Conservation (phyloP, 2,113 vertebrate species). For the Porphyrio hochstetteri region DNA sequence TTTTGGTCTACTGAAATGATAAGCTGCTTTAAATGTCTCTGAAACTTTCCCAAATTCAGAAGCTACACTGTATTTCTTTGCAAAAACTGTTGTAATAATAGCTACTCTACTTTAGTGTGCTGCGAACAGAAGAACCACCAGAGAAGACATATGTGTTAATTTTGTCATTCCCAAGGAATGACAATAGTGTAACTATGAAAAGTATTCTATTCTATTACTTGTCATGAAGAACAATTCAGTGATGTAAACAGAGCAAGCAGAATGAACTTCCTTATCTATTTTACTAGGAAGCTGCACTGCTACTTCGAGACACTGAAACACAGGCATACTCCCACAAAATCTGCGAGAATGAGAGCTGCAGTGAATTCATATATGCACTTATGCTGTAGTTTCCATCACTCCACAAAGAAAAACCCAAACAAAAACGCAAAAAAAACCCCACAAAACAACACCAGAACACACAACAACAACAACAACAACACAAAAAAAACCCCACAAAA, state of each 20-base stretch:
- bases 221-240: background rate
- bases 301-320: background rate
- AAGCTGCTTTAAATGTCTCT: constrained; percentile 1
- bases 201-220: background rate
- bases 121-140: background rate
- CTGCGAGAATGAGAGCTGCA: background rate
- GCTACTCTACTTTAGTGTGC: too few species aligned
- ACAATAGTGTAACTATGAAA: background rate
- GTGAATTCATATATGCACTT: too few species aligned
- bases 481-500: too few species aligned
- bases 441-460: too few species aligned
- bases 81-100: background rate
- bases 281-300: background rate
- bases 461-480: too few species aligned
- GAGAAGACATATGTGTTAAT: background rate
- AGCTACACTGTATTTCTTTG: background rate
- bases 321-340: fast-evolving
- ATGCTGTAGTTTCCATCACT: background rate
- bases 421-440: too few species aligned
- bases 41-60: constrained; percentile 9
- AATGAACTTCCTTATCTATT: background rate
- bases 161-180: background rate
- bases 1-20: constrained; percentile 47
- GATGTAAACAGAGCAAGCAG: background rate
- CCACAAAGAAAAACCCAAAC: background rate